Percentiles rank a stretch among this genome's conserved stretches.
Evolutionary conservation across 2,113 vertebrate genomes (phyloP).

Genomic region (Urocolius indicus): DNA sequence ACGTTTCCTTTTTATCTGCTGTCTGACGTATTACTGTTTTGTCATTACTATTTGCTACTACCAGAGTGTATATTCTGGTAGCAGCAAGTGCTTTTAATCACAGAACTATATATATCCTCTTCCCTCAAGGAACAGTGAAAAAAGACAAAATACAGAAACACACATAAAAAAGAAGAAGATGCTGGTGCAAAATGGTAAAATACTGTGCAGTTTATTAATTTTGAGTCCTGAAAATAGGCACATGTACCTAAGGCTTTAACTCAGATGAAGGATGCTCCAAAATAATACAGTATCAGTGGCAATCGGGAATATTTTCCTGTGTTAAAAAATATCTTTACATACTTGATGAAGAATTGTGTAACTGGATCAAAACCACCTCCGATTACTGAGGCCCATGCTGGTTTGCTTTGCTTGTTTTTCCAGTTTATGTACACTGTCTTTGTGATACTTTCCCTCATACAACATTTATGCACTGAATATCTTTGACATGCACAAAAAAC

Average conservation of each 20-base stretch:
- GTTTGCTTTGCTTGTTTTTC: background rate
- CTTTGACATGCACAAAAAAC: background rate
- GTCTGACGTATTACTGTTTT: background rate
- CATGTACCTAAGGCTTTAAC: background rate
- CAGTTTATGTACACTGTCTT: background rate
- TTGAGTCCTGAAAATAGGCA: background rate
- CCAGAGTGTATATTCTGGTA: background rate
- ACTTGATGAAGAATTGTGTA: background rate
- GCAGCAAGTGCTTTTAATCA: background rate
- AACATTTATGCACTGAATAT: background rate
- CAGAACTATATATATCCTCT: background rate
- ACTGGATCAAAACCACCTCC: background rate
- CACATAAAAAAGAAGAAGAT: background rate
- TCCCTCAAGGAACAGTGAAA: background rate
- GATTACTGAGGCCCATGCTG: background rate
- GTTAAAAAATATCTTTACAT: background rate
- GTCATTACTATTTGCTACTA: background rate
- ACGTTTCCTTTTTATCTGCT: background rate
- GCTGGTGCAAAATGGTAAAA: background rate
- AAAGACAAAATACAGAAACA: background rate
- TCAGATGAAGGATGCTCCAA: background rate
- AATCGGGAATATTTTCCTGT: background rate
- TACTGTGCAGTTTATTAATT: background rate
- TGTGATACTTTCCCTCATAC: background rate
- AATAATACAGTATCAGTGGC: background rate